phyloP scores from a whole-genome alignment of 2,888 invertebrate species.

The Lasiommata megera region DNA sequence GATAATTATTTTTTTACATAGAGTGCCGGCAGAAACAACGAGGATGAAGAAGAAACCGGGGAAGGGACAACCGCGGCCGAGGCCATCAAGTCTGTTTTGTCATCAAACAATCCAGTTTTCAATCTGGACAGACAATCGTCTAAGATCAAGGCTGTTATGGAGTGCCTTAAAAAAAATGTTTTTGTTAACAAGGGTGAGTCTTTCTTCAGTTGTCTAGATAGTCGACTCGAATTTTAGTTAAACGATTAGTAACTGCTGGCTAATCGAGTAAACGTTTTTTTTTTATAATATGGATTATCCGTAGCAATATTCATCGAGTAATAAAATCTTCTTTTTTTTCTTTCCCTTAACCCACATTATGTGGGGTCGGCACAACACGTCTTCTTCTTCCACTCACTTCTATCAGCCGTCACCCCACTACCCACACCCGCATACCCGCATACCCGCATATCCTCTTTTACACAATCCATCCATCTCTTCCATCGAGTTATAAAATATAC shows the following conservation, averaged over 20 bases:
- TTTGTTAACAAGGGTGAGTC: conserved; percentile 59
- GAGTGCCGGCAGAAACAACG: conserved; percentile 41
- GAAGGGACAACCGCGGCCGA: conserved; percentile 75
- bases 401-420: too few species aligned
- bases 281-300: too few species aligned
- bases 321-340: too few species aligned
- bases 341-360: too few species aligned
- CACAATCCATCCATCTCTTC: too few species aligned
- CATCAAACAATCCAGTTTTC: conserved; percentile 87
- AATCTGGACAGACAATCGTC: conserved; percentile 80
- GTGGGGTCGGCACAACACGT: too few species aligned
- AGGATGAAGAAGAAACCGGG: conserved; percentile 38
- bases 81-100: conserved; percentile 83
- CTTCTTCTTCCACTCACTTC: too few species aligned
- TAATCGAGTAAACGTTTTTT: not conserved
- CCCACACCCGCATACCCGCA: too few species aligned
- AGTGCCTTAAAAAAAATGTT: conserved; percentile 78
- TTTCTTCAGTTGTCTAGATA: not conserved
- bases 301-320: too few species aligned
- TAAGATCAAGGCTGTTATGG: conserved; percentile 84
- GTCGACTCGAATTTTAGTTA: not conserved
- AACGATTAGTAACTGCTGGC: not conserved
- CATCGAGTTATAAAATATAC: too few species aligned
- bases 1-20: conserved; percentile 28
- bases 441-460: too few species aligned